Percentiles rank a stretch among this genome's conserved stretches.
These are phyloP conservation scores for Perdita meconis DNA, from an alignment of 2,888 invertebrate genomes.

Conservation along the genomic window DNA sequence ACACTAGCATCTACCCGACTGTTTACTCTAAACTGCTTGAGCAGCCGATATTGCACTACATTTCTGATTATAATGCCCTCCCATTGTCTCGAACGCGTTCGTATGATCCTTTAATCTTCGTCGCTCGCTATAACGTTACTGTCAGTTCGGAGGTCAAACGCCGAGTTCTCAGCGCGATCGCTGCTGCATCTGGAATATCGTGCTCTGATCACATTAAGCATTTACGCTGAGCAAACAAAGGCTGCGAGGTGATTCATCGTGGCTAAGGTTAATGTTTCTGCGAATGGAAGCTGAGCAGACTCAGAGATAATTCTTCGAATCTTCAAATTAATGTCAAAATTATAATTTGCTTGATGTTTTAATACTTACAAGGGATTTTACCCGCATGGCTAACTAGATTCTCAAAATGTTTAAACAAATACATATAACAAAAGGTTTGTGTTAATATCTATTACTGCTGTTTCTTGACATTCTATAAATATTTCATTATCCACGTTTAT, in stretches of 20 bases:
- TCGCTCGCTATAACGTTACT: neutral
- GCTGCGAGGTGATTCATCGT: slow-evolving; percentile 15
- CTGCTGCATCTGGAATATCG: neutral
- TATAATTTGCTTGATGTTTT: too few species aligned
- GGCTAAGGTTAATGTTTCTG: neutral
- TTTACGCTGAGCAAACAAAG: slow-evolving; percentile 15
- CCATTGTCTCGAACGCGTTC: neutral
- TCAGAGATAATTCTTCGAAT: too few species aligned
- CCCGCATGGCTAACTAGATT: too few species aligned
- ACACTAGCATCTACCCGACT: slow-evolving; percentile 46
- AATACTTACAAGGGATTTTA: too few species aligned
- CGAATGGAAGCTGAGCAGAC: too few species aligned
- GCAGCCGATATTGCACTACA: slow-evolving; percentile 40
- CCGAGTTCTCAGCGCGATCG: neutral
- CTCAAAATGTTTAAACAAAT: too few species aligned
- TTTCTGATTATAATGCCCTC: slow-evolving; percentile 14
- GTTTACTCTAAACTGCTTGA: slow-evolving; percentile 58
- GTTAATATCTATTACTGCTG: too few species aligned
- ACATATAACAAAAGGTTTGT: too few species aligned
- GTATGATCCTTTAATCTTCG: neutral
- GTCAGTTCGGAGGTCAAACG: neutral
- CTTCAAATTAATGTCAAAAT: too few species aligned
- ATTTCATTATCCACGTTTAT: too few species aligned
- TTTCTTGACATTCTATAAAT: too few species aligned
- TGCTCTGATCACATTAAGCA: neutral